phyloP scores from a whole-genome alignment of 2,888 invertebrate genomes.

The Hypsopygia costalis region DNA sequence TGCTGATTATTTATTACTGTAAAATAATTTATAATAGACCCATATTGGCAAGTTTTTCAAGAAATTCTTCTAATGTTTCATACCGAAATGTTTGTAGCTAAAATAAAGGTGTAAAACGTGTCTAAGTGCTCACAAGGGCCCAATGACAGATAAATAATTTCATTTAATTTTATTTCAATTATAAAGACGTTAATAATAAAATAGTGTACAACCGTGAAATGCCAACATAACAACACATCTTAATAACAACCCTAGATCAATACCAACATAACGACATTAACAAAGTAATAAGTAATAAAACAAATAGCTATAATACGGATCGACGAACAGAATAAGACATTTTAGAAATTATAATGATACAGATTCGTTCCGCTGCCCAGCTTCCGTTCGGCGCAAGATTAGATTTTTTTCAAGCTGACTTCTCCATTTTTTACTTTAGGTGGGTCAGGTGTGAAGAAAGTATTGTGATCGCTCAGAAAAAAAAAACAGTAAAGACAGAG shows the following conservation, averaged over 20 bases:
- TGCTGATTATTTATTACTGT: no score
- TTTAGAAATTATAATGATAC: slow-evolving; percentile 60
- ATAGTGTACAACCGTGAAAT: no score
- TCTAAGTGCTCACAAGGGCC: no score
- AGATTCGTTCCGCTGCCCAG: slow-evolving; percentile 66
- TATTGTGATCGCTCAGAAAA: neutral
- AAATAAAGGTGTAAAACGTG: no score
- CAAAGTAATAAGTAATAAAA: slow-evolving; percentile 31
- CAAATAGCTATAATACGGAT: slow-evolving; percentile 44
- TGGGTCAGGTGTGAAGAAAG: neutral
- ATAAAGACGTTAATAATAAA: no score
- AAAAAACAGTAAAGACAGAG: no score
- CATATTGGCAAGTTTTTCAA: no score
- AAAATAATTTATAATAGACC: no score
- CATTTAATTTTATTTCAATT: no score
- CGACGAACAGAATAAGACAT: slow-evolving; percentile 43
- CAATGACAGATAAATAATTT: no score
- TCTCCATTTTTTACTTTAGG: slow-evolving; percentile 26
- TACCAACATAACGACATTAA: slow-evolving; percentile 9
- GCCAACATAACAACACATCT: slow-evolving; percentile 2
- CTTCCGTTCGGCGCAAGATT: slow-evolving; percentile 59
- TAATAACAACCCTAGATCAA: slow-evolving; percentile 9
- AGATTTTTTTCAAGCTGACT: slow-evolving; percentile 34
- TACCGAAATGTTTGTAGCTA: no score
- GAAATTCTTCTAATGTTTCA: no score